Percentiles rank a stretch among this genome's conserved stretches.
Evolutionary conservation across 2,113 vertebrate genomes (phyloP).

Genomic region (Apteryx mantelli): DNA sequence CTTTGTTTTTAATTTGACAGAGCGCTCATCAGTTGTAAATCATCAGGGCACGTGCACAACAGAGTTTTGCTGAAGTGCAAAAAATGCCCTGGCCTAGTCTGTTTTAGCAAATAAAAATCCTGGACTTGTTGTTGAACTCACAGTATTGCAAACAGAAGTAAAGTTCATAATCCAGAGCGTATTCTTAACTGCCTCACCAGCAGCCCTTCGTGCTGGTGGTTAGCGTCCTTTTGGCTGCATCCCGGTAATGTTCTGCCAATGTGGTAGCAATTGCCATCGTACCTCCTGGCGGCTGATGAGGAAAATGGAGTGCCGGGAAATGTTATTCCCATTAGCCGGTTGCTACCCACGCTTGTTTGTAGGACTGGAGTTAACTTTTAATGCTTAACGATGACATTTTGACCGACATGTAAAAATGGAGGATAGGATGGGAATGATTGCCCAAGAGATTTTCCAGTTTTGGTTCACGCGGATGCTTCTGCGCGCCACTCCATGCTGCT

Average conservation of each 20-base stretch:
- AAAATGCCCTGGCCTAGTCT: background rate
- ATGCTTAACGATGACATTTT: background rate
- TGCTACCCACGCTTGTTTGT: background rate
- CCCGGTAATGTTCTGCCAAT: background rate
- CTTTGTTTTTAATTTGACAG: background rate
- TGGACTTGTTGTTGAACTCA: background rate
- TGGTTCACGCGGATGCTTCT: too few species aligned
- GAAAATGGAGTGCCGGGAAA: background rate
- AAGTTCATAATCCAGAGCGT: background rate
- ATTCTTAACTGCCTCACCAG: background rate
- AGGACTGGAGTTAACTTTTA: background rate
- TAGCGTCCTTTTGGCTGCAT: background rate
- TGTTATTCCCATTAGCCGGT: background rate
- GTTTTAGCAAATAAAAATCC: background rate
- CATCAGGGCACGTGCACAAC: background rate
- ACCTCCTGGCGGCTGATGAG: background rate
- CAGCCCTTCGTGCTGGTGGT: background rate
- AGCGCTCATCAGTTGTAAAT: conserved; percentile 35
- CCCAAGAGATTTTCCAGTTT: too few species aligned
- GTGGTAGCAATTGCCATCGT: background rate
- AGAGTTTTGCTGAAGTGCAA: background rate
- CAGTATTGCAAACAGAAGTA: background rate
- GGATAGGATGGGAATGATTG: too few species aligned
- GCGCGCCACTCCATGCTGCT: too few species aligned
- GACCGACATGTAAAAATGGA: fast-evolving